phyloP scores from a whole-genome alignment of 2,888 invertebrate genomes.

The Parascotia fuliginaria region DNA sequence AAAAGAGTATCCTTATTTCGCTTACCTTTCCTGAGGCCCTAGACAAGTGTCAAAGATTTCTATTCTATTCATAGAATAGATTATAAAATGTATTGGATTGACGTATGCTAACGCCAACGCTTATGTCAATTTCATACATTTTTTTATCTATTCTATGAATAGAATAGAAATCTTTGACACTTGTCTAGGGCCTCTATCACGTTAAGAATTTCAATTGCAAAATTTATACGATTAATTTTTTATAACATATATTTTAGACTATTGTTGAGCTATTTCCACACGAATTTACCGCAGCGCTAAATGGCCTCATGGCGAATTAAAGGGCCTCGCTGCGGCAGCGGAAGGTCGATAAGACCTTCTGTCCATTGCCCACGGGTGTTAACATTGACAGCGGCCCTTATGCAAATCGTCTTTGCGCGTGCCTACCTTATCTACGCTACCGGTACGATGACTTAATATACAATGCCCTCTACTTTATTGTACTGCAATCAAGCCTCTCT shows the following conservation, averaged over 20 bases:
- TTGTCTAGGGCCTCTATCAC: too few relatives aligned
- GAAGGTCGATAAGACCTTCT: slow-evolving; percentile 77
- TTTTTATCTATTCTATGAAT: too few relatives aligned
- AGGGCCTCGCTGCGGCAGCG: slow-evolving; percentile 70
- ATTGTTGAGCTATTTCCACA: slow-evolving; percentile 48
- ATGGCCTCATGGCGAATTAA: slow-evolving; percentile 73
- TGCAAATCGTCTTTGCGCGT: slow-evolving; percentile 75
- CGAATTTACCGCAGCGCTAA: slow-evolving; percentile 48
- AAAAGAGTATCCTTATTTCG: too few relatives aligned
- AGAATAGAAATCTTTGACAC: too few relatives aligned
- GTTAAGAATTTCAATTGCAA: slow-evolving; percentile 41
- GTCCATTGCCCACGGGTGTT: slow-evolving; percentile 63
- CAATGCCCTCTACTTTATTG: slow-evolving; percentile 41
- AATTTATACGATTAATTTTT: slow-evolving; percentile 43
- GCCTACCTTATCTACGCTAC: slow-evolving; percentile 50
- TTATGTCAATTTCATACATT: too few relatives aligned
- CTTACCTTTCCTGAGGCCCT: too few relatives aligned
- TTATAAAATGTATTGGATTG: too few relatives aligned
- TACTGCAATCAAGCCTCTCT: slow-evolving; percentile 47
- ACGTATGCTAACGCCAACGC: too few relatives aligned
- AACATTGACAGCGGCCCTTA: slow-evolving; percentile 77
- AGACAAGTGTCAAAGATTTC: too few relatives aligned
- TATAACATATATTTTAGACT: slow-evolving; percentile 23
- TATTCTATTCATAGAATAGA: too few relatives aligned
- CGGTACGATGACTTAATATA: slow-evolving; percentile 35